Percentiles rank a stretch among this genome's conserved stretches.
phyloP scores from a whole-genome alignment of 2,888 invertebrate genomes.

The Torymus tubicola region DNA sequence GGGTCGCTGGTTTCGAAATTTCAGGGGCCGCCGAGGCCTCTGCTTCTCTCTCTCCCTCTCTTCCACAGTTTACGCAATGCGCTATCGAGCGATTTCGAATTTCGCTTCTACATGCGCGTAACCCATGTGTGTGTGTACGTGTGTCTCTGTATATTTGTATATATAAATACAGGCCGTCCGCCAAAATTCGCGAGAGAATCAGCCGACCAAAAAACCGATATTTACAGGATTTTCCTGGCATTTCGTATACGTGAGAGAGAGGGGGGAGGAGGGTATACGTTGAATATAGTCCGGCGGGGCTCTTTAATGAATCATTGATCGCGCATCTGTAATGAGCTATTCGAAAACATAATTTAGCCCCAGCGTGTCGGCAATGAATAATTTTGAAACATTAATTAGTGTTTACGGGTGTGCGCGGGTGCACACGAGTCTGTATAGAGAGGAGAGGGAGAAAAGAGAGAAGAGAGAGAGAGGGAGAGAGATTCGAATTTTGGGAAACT shows the following conservation, averaged over 20 bases:
- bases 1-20: slow-evolving; percentile 24
- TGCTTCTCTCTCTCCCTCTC: background rate
- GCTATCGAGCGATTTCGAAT: slow-evolving; percentile 16
- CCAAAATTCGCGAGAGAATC: background rate
- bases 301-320: slow-evolving; percentile 36
- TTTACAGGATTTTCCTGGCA: slow-evolving; percentile 6
- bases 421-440: too few relatives aligned
- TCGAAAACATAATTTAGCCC: slow-evolving; percentile 17
- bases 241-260: background rate
- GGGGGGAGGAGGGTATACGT: too few relatives aligned
- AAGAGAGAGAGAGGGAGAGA: too few relatives aligned
- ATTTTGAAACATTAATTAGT: slow-evolving; percentile 33
- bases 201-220: slow-evolving; percentile 31
- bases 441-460: too few relatives aligned
- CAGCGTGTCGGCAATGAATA: background rate
- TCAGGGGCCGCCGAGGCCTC: background rate
- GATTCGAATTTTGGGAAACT: slow-evolving; percentile 20
- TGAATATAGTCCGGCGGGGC: background rate
- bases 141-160: background rate
- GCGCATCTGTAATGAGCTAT: slow-evolving; percentile 18
- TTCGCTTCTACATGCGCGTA: background rate
- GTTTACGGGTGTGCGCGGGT: background rate
- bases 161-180: background rate
- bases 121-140: background rate
- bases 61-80: slow-evolving; percentile 11